A percentile compares a stretch with the other conserved stretches of the same genome.
Evolutionary conservation across 2,797 vertebrate species (phyloP).

Genomic region (Coendou prehensilis): DNA sequence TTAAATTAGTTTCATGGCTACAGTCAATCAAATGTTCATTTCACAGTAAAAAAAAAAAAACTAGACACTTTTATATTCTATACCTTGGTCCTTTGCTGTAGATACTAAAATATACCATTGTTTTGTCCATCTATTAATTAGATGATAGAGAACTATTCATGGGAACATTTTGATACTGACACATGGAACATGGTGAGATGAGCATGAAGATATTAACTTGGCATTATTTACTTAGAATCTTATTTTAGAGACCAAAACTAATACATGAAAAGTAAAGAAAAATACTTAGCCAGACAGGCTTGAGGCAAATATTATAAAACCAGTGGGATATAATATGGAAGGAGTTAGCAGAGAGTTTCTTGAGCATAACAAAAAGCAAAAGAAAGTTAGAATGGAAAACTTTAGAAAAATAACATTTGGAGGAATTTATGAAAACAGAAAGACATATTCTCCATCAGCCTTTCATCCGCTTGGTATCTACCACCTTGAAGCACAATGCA

Average conservation of each 20-base stretch:
- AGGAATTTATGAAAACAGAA: not conserved
- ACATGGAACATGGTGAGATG: not conserved
- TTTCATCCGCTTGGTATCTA: not conserved
- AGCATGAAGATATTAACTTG: conserved; percentile 41
- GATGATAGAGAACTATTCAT: conserved; percentile 32
- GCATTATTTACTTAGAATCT: conserved; percentile 49
- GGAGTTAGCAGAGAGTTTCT: not conserved
- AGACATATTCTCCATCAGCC: not conserved
- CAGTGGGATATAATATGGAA: not conserved
- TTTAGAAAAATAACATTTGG: not conserved
- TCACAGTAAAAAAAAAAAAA: not conserved
- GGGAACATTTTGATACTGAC: not conserved
- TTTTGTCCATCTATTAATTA: conserved; percentile 11
- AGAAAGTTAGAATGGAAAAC: conserved; percentile 44
- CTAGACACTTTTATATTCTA: not conserved
- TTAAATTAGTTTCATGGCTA: not conserved
- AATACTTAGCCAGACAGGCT: not conserved
- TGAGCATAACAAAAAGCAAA: not conserved
- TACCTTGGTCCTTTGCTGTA: not conserved
- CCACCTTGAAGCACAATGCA: not conserved
- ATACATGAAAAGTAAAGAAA: conserved; percentile 29
- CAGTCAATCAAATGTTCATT: not conserved
- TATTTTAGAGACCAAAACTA: conserved; percentile 46
- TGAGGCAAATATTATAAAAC: conserved; percentile 36
- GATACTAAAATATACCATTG: conserved; percentile 10